Evolutionary conservation across 2,888 invertebrate species (phyloP).

Genomic region (Cataglyphis cursor): DNA sequence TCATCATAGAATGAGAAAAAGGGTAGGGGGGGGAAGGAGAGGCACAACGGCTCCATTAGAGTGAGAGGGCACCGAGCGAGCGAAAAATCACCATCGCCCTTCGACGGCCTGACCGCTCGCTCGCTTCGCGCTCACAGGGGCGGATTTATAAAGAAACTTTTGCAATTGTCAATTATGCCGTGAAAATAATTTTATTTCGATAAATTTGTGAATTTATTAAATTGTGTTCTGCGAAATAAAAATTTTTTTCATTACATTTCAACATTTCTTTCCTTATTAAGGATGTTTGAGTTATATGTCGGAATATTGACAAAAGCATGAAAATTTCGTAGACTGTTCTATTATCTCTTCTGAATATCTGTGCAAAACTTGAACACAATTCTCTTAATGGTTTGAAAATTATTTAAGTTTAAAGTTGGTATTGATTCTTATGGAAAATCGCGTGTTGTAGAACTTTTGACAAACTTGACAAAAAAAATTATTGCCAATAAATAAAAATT

Average conservation of each 20-base stretch:
- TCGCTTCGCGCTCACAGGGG: neutral
- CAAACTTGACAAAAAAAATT: too few relatives aligned
- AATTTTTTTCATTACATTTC: neutral
- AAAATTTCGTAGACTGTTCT: too few relatives aligned
- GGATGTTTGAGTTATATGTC: too few relatives aligned
- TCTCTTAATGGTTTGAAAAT: too few relatives aligned
- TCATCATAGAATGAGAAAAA: constrained; percentile 25
- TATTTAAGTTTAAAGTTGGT: too few relatives aligned
- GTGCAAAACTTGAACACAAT: too few relatives aligned
- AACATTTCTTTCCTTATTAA: neutral
- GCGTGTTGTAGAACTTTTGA: too few relatives aligned
- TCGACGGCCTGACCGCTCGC: neutral
- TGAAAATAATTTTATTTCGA: neutral
- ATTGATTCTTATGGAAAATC: too few relatives aligned
- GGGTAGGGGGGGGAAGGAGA: neutral
- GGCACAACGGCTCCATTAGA: neutral
- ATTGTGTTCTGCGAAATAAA: neutral
- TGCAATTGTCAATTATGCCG: neutral
- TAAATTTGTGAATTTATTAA: neutral
- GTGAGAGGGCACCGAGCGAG: constrained; percentile 38
- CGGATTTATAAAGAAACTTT: constrained; percentile 14
- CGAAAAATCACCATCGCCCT: constrained; percentile 40
- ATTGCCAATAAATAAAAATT: too few relatives aligned
- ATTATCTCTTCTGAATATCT: too few relatives aligned
- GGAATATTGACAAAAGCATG: too few relatives aligned